Percentiles rank a stretch among this genome's conserved stretches.
Evolutionary conservation across 2,113 vertebrate species (phyloP).

Genomic region (Dasyprocta punctata): DNA sequence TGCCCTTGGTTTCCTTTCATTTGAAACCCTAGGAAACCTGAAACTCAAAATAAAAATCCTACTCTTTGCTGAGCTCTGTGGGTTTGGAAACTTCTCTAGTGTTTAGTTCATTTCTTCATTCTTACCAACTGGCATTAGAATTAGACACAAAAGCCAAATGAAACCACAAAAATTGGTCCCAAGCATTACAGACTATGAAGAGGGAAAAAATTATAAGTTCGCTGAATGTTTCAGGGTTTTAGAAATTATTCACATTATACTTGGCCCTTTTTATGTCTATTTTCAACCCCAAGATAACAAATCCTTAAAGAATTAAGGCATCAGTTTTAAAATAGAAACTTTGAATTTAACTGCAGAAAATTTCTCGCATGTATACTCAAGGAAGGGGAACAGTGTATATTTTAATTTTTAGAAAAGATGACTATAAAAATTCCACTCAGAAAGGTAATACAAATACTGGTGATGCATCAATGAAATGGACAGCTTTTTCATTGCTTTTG

Average conservation of each 20-base stretch:
- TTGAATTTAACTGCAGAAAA: conserved; percentile 18
- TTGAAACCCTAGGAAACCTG: conserved; percentile 73
- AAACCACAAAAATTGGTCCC: conserved; percentile 68
- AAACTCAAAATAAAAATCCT: conserved; percentile 71
- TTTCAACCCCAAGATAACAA: conserved; percentile 33
- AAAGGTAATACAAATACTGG: background rate
- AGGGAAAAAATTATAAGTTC: conserved; percentile 58
- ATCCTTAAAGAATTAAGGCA: background rate
- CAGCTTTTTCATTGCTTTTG: background rate
- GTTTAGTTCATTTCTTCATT: conserved; percentile 61
- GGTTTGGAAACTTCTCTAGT: conserved; percentile 66
- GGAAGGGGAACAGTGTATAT: background rate
- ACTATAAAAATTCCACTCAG: background rate
- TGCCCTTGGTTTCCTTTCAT: conserved; percentile 60
- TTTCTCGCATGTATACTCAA: background rate
- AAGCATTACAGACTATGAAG: background rate
- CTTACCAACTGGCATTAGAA: conserved; percentile 55
- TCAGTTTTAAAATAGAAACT: conserved; percentile 24
- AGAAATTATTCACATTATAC: conserved; percentile 31
- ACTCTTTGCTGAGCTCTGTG: conserved; percentile 55
- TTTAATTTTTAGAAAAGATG: background rate
- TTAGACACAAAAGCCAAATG: conserved; percentile 41
- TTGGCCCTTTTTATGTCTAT: conserved; percentile 29
- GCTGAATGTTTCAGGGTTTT: conserved; percentile 32
- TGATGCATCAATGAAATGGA: background rate